Evolutionary conservation across 2,888 invertebrate genomes (phyloP).

Genomic region (Gisinianus flammeolus): DNA sequence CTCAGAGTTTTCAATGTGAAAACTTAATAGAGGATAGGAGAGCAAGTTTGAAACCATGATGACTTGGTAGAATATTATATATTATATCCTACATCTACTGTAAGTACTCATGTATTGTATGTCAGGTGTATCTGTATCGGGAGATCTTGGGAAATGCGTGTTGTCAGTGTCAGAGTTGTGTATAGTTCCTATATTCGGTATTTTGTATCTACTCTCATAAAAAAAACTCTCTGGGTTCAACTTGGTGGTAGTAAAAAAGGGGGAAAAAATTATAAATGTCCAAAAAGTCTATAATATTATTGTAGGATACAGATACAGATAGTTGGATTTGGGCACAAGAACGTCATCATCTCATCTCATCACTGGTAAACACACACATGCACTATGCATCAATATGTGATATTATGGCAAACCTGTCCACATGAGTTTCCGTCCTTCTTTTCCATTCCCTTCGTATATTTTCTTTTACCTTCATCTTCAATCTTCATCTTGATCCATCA

Average conservation of each 20-base stretch:
- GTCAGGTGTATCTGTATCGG: background rate
- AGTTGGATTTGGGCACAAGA: constrained; percentile 8
- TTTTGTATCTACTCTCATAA: no score
- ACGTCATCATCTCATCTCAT: constrained; percentile 7
- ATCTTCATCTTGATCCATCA: no score
- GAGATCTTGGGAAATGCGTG: background rate
- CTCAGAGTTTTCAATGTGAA: background rate
- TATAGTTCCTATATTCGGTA: no score
- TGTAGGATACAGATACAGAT: no score
- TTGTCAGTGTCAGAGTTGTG: background rate
- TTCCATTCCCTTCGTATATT: background rate
- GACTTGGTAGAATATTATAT: constrained; percentile 25
- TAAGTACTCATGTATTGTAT: background rate
- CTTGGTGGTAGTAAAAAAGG: no score
- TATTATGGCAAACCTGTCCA: background rate
- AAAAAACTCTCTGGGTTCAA: no score
- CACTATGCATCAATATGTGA: background rate
- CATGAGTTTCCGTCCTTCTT: background rate
- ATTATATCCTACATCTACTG: background rate
- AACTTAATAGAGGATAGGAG: background rate
- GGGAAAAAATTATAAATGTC: no score
- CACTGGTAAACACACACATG: constrained; percentile 3
- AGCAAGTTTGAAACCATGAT: background rate
- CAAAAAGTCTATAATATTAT: constrained; percentile 8
- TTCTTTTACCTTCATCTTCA: background rate